Percentiles rank a stretch among this genome's conserved stretches.
phyloP scores from a whole-genome alignment of 2,113 vertebrate genomes.

The Brachionichthys hirsutus region DNA sequence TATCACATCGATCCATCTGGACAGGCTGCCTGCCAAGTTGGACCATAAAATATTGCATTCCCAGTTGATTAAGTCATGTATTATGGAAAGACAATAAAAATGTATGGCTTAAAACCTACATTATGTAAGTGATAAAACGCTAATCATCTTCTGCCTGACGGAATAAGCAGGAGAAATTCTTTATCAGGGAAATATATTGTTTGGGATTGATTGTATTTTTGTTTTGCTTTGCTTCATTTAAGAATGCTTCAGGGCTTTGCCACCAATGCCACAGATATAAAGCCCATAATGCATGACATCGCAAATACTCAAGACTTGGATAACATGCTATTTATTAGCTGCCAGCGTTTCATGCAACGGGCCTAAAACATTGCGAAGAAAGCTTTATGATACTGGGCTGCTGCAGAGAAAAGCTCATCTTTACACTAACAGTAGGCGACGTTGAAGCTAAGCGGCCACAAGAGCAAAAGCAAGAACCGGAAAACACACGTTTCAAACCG shows the following conservation, averaged over 20 bases:
- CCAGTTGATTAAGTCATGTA: constrained; percentile 32
- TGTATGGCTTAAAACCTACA: constrained; percentile 18
- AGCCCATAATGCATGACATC: constrained; percentile 50
- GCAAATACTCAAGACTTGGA: background rate
- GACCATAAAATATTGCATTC: constrained; percentile 38
- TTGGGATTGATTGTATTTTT: too few species aligned
- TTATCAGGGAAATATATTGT: constrained; percentile 39
- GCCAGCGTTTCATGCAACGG: background rate
- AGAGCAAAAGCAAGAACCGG: constrained; percentile 54
- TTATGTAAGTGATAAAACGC: constrained; percentile 30
- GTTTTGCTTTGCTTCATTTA: constrained; percentile 11
- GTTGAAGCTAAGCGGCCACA: constrained; percentile 50
- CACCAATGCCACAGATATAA: constrained; percentile 6
- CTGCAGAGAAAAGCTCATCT: constrained; percentile 51
- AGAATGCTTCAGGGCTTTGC: background rate
- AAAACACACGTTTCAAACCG: constrained; percentile 83
- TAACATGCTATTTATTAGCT: too few species aligned
- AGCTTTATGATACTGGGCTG: constrained; percentile 28
- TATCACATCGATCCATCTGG: constrained; percentile 58
- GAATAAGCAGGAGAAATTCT: constrained; percentile 23
- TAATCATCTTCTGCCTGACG: constrained; percentile 17
- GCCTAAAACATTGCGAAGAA: constrained; percentile 6
- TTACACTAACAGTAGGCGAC: constrained; percentile 27
- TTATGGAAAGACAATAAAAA: constrained; percentile 36
- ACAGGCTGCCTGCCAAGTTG: constrained; percentile 43